Evolutionary conservation across 2,113 vertebrate species (phyloP).

Genomic region (Trogon melanurus): DNA sequence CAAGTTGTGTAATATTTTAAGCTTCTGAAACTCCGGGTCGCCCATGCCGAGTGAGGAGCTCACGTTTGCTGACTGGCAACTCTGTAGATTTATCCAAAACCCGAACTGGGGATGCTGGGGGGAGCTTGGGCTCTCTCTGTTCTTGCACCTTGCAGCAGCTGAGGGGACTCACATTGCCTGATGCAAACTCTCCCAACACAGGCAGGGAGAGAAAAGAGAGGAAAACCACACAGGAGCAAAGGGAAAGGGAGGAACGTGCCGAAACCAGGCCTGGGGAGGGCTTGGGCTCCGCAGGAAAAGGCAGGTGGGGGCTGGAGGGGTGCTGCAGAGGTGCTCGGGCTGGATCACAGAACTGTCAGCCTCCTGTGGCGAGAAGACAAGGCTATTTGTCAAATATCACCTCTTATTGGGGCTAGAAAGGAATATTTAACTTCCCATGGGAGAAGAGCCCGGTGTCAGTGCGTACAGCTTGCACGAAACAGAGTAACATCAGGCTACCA

Average conservation of each 20-base stretch:
- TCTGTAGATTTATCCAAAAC: background rate
- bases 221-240: background rate
- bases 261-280: background rate
- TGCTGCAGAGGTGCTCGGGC: background rate
- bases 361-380: background rate
- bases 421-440: background rate
- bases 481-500: background rate
- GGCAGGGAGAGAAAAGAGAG: background rate
- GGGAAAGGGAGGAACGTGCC: background rate
- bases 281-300: background rate
- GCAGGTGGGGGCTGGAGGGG: background rate
- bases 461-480: background rate
- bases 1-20: conserved; percentile 54
- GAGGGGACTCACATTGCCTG: background rate
- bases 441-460: background rate
- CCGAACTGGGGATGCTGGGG: background rate
- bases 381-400: background rate
- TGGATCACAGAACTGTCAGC: background rate
- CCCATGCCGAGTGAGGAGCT: background rate
- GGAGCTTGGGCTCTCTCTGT: background rate
- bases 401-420: background rate
- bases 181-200: background rate
- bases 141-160: background rate
- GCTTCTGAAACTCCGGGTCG: conserved; percentile 22
- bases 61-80: background rate